These are phyloP conservation scores for Mormyrops boulengeri DNA, from an alignment of 2,797 vertebrate genomes.

Conservation along the genomic window DNA sequence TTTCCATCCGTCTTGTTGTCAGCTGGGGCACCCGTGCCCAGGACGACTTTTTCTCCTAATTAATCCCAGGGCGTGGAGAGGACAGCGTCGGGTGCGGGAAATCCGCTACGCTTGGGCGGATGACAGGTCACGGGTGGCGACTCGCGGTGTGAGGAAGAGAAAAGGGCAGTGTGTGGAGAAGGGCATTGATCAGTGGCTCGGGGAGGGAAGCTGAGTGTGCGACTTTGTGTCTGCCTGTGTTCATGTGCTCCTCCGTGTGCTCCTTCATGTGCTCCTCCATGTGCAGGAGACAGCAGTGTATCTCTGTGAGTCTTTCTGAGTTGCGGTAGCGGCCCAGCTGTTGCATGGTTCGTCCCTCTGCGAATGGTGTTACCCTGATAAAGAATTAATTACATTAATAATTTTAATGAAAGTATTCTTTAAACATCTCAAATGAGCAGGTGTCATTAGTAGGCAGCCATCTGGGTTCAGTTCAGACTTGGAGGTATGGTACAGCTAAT, in stretches of 20 bases:
- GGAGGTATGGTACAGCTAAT: background rate
- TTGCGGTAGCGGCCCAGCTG: background rate
- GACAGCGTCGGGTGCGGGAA: background rate
- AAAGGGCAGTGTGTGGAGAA: background rate
- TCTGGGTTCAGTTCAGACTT: background rate
- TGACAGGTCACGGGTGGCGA: slow-evolving; percentile 2
- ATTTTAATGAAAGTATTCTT: background rate
- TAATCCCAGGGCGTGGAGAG: slow-evolving; percentile 18
- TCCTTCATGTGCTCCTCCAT: background rate
- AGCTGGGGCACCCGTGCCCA: background rate
- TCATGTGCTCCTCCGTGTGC: background rate
- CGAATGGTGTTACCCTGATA: background rate
- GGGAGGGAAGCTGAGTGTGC: background rate
- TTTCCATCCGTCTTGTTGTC: background rate
- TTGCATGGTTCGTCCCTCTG: background rate
- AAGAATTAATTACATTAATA: background rate
- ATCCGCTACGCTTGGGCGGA: background rate
- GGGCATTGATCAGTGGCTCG: background rate
- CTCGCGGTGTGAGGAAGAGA: background rate
- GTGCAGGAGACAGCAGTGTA: background rate
- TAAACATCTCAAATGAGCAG: background rate
- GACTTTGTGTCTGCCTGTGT: background rate
- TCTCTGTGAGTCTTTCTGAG: background rate
- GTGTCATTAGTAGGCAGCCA: background rate
- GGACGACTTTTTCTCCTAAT: slow-evolving; percentile 12